Evolutionary conservation across 2,113 vertebrate species (phyloP), one percentile per base, ranked within the genome.

Genomic region (Ariopsis seemanni): DNA sequence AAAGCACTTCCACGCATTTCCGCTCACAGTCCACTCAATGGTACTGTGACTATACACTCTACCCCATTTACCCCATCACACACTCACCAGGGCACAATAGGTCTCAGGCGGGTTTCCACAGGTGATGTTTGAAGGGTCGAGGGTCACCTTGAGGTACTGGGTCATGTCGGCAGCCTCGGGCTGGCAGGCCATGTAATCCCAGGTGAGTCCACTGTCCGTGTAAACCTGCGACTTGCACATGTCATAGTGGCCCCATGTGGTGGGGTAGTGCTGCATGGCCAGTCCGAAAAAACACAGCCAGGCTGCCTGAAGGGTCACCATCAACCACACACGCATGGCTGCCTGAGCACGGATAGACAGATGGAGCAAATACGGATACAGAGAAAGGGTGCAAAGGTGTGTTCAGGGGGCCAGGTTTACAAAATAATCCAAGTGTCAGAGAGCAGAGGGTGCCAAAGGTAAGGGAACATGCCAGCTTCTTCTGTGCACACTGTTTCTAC

Each of bases 111-210:
- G 98, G 93, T 99, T 96, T 94, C 98, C 98, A 89, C 98, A 99
- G 1, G 98, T 99, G 94, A 99, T 97, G 93, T 99, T 96, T 52
- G 98, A 96, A 11, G 98, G 98, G 89, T 99, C 98, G 92, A 99
- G 93, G 34, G 95, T 95, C 89, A 99, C 97, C 93, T 97, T 99
- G 84, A 99, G 95, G n/a, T 95, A 98, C 88, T 97, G 97, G 92
- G 99, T 99, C 98, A 99, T 98, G 93, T 99, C 97, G 53, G 96
- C 97, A 58, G 97, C 97, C 94, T 99, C 98, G 0, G 98, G 98
- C 89, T 99, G 98, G 93, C 98, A 99, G 89, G 98, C 98, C 96
- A 98, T 99, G 95, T 99, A 99, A 96, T 99, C 98, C 98, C 98
- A 99, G 87, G 97, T 96, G 86, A 97, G 96, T 87, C 97, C 98